Evolutionary conservation across 2,888 invertebrate species (phyloP), one percentile per base, ranked within the genome.

Genomic region (Leptinotarsa haldemani): DNA sequence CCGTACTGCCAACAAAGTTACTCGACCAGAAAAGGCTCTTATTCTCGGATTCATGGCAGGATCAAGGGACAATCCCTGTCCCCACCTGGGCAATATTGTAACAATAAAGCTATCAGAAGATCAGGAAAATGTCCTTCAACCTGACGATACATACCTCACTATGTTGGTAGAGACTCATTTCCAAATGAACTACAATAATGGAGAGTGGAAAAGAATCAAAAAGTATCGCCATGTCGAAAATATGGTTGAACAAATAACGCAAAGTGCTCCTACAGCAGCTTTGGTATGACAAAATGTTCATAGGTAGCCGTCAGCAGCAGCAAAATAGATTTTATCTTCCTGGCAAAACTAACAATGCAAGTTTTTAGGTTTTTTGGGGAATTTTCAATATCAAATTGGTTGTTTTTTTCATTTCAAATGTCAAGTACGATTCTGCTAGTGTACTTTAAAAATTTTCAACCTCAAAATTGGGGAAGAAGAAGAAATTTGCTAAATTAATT

Each of bases 21-120:
- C 98, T 3, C 89, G 98, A 80, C 97, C 97, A 0, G 98, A 99
- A 87, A 99, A 99, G 86, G 97, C 98, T 70, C 93, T 99, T 69
- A 99, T 99, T 85, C 91, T 99, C 48, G 97, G 98, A 79, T 99
- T 99, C 85, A 98, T 99, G 97, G 98, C 98, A 68, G 99, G 98
- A n/a, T 95, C 97, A 12, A 92, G 98, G 88, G 96, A 97, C 85
- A 99, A 99, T 88, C 98, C 98, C 0, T 97, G 97, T 87, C 98
- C 98, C n/a, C 95, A 97, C 88, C 90, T 97, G 75, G 98, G 98
- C 84, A 97, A 97, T 88, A 95, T 98, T 81, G 95, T 98, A 9
- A 98, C 97, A 71, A 98, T 99, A 81, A 97, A 97, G 88, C 89
- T 99, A 72, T 96, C 96, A 61, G 98, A 99, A 87, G 94, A 94